Percentiles rank a stretch among this genome's conserved stretches.
Evolutionary conservation across 2,888 invertebrate genomes (phyloP).

Genomic region (Tinea trinotella): DNA sequence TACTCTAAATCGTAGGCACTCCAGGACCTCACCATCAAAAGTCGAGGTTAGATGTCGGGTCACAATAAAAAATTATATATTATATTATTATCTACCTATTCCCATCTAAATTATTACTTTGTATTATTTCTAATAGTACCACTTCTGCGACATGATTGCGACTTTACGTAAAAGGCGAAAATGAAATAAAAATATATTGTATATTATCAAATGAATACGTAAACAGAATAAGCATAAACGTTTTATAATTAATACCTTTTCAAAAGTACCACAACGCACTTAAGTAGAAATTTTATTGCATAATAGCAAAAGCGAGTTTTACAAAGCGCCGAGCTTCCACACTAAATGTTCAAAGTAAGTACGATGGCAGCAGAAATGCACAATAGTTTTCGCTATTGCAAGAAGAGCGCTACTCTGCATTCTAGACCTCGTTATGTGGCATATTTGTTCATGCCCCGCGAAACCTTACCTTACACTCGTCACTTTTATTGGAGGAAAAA

Average conservation of each 20-base stretch:
- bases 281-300: neutral
- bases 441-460: slow-evolving; percentile 9
- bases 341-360: slow-evolving; percentile 12
- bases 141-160: too few species aligned
- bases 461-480: neutral
- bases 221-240: too few species aligned
- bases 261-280: neutral
- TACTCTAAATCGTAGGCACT: too few species aligned
- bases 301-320: neutral
- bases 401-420: neutral
- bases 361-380: slow-evolving; percentile 3
- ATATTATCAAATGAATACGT: too few species aligned
- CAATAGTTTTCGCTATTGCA: slow-evolving; percentile 10
- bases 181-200: too few species aligned
- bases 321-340: neutral
- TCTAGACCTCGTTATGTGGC: slow-evolving; percentile 9
- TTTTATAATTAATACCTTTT: neutral
- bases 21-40: too few species aligned
- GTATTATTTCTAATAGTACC: too few species aligned
- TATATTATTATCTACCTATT: too few species aligned
- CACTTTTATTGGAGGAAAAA: slow-evolving; percentile 7
- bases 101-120: too few species aligned
- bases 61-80: too few species aligned
- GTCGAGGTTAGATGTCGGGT: too few species aligned
- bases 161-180: too few species aligned